Conservation (phyloP, 2,113 vertebrate genomes). For the Mastomys natalensis region DNA sequence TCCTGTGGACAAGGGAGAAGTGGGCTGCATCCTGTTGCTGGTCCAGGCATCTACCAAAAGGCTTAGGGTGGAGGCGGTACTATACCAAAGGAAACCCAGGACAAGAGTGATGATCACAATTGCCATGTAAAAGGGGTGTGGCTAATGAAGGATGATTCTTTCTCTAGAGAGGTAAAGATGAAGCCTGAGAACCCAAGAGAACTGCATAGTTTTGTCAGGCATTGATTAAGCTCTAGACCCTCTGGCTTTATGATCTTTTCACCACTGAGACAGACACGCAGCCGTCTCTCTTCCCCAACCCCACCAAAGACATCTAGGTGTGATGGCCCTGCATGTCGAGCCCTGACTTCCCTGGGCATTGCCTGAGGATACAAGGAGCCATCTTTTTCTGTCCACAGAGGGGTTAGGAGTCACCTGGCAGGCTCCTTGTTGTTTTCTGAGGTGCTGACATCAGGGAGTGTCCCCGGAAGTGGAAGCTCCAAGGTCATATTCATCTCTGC, state of each 20-base stretch:
- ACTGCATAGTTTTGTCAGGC: neutral
- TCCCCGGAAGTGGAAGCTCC: slow-evolving; percentile 68
- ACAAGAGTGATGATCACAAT: rapidly evolving
- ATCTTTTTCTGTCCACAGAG: neutral
- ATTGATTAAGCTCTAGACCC: neutral
- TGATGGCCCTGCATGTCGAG: neutral
- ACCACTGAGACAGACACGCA: neutral
- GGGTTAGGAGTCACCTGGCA: slow-evolving; percentile 78
- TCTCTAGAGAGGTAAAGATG: rapidly evolving
- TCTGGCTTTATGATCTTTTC: neutral
- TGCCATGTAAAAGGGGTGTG: rapidly evolving
- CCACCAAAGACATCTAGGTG: neutral
- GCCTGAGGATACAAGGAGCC: neutral
- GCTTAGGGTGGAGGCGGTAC: neutral
- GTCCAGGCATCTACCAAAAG: neutral
- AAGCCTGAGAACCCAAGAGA: neutral
- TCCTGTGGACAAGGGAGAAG: neutral
- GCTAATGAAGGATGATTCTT: too few species aligned
- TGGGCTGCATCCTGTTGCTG: neutral
- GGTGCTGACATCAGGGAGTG: slow-evolving; percentile 70
- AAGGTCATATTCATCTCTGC: slow-evolving; percentile 55
- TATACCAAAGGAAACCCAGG: slow-evolving; percentile 12
- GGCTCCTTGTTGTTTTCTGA: slow-evolving; percentile 64
- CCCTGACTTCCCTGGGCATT: neutral
- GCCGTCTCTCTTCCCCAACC: neutral